Base-by-base conservation (phyloP, 2,113 vertebrate species). In the Pristiophorus japonicus region DNA sequence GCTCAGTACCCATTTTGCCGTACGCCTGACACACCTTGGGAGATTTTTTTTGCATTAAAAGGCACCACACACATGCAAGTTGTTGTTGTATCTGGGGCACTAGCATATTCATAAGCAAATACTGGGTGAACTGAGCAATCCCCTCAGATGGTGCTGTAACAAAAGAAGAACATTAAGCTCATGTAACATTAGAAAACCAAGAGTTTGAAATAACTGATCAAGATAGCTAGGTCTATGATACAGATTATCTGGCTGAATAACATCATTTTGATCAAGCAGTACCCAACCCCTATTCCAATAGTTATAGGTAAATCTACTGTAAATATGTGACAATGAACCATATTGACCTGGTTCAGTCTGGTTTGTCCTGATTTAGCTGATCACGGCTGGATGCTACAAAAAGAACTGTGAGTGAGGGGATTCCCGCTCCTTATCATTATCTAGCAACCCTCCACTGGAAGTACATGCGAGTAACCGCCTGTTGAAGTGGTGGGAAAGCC, bases 141-240 rank as follows among this genome's bases (percentile, higher is more conserved):
- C n/a, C 59, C 88, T 18, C 22, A 92, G 59, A 63, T 38, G 38
- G 4, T 81, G 78, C 78, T 81, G 16, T 12, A 91, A 30, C 51
- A 91, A 62, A 92, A 22, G n/a, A 65, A 92, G 62, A 92, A 63
- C n/a, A n/a, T 92, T 63, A 92, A 92, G 22, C 38, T 92, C 55
- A 92, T 2, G 38, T 42, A 63, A 62, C n/a, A 38, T 63, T 38
- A 63, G 88, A 59, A 45, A 92, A 65, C 20, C 59, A 92, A 87
- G 62, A 38, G 18, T 92, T 92, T 63, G 5, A 63, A 92, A 22
- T 59, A n/a, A n/a, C n/a, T n/a, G n/a, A n/a, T n/a, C n/a, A n/a
- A n/a, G n/a, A n/a, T n/a, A 59, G n/a, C 14, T 81, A 18, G 38
- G 45, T 81, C 78, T 6, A 73, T 34, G 30, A 73, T 34, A 73